phyloP scores from a whole-genome alignment of 2,888 invertebrate species.

The Leptinotarsa rubiginosa region DNA sequence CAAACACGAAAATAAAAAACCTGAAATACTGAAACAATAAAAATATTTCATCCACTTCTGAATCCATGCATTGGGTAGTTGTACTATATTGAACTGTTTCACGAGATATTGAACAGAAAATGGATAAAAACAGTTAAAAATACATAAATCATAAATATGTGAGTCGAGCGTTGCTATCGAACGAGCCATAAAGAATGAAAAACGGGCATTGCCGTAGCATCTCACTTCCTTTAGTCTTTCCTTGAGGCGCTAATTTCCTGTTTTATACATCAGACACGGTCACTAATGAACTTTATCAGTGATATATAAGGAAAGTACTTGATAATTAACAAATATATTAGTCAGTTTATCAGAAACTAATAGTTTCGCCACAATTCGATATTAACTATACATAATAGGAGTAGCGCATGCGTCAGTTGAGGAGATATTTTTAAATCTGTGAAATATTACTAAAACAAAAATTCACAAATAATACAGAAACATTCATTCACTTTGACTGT shows the following conservation, averaged over 20 bases:
- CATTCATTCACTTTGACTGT: too few relatives aligned
- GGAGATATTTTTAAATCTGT: too few relatives aligned
- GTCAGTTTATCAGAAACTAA: neutral
- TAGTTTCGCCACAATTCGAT: neutral
- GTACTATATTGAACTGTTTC: slow-evolving; percentile 38
- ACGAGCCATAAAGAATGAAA: slow-evolving; percentile 49
- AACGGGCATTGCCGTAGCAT: slow-evolving; percentile 49
- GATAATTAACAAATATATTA: slow-evolving; percentile 9
- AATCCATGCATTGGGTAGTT: slow-evolving; percentile 36
- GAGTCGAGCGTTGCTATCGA: slow-evolving; percentile 42
- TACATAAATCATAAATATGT: slow-evolving; percentile 48
- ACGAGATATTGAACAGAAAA: slow-evolving; percentile 40
- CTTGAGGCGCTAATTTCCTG: slow-evolving; percentile 36
- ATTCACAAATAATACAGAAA: too few relatives aligned
- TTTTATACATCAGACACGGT: slow-evolving; percentile 32
- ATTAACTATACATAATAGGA: too few relatives aligned
- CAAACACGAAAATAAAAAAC: neutral
- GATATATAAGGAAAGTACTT: slow-evolving; percentile 21
- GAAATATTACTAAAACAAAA: too few relatives aligned
- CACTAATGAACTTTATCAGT: slow-evolving; percentile 40
- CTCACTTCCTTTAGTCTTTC: slow-evolving; percentile 40
- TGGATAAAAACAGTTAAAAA: slow-evolving; percentile 48
- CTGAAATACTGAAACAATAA: slow-evolving; percentile 6
- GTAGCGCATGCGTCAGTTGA: too few relatives aligned
- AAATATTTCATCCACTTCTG: slow-evolving; percentile 24